These are phyloP conservation scores for Anarhynchus alexandrinus DNA, from an alignment of 2,113 vertebrate species.

Conservation along the genomic window DNA sequence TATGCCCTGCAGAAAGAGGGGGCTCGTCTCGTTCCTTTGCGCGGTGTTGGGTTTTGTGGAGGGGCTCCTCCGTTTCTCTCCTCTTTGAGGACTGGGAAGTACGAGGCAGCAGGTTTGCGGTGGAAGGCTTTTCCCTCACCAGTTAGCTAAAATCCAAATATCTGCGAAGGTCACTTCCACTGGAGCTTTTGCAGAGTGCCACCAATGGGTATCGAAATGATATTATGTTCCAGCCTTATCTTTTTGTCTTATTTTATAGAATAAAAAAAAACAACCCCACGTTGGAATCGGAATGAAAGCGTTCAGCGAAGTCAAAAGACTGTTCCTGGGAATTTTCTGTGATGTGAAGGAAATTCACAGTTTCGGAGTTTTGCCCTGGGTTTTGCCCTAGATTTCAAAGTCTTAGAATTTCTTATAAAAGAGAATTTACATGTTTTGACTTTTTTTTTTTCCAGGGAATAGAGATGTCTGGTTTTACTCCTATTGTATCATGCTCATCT, in stretches of 20 bases:
- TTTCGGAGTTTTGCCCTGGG: background rate
- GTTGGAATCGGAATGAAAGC: background rate
- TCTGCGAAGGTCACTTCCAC: background rate
- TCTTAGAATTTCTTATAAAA: background rate
- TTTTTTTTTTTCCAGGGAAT: background rate
- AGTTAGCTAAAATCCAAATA: background rate
- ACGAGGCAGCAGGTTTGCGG: background rate
- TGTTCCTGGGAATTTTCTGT: background rate
- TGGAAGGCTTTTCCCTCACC: background rate
- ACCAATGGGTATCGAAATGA: background rate
- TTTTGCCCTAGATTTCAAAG: background rate
- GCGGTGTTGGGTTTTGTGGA: background rate
- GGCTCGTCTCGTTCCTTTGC: background rate
- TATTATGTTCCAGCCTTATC: background rate
- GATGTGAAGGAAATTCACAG: background rate
- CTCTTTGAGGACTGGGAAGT: background rate
- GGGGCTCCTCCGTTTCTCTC: background rate
- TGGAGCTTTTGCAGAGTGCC: background rate
- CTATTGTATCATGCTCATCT: background rate
- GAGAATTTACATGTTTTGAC: background rate
- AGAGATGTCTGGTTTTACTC: background rate
- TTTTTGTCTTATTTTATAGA: background rate
- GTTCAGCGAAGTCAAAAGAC: background rate
- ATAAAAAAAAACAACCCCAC: background rate
- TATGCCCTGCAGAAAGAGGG: background rate